Conservation (phyloP, 2,888 invertebrate genomes). For the Graphium colonna region DNA sequence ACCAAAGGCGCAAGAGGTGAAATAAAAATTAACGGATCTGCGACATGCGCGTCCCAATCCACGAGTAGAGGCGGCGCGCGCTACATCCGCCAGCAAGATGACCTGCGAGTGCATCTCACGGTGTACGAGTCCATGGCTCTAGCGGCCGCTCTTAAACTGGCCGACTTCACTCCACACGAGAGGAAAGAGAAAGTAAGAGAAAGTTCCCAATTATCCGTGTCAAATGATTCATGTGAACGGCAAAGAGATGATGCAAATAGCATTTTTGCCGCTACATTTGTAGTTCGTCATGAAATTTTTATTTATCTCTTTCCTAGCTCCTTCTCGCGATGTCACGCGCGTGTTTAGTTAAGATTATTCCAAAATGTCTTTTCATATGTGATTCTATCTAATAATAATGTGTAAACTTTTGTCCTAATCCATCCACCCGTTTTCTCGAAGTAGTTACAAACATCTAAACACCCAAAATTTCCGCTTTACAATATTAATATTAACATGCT, state of each 20-base stretch:
- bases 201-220: conserved; percentile 3
- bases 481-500: too few species aligned
- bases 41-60: conserved; percentile 81
- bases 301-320: too few species aligned
- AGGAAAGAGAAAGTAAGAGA: conserved; percentile 84
- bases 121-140: conserved; percentile 91
- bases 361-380: too few species aligned
- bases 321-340: too few species aligned
- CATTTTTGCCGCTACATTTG: too few species aligned
- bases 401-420: too few species aligned
- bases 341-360: too few species aligned
- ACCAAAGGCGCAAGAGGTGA: conserved; percentile 86
- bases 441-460: too few species aligned
- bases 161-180: conserved; percentile 83
- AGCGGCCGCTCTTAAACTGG: conserved; percentile 90
- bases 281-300: too few species aligned
- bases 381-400: too few species aligned
- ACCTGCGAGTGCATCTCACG: conserved; percentile 86
- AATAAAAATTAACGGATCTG: conserved; percentile 84
- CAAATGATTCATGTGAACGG: not conserved
- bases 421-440: too few species aligned
- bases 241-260: not conserved
- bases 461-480: too few species aligned
- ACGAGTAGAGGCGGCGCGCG: conserved; percentile 86
- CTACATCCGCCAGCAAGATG: conserved; percentile 92